Conservation (phyloP, 30 jellyfish, hydroid and myxozoan genomes). For the Catostylus mosaicus region DNA sequence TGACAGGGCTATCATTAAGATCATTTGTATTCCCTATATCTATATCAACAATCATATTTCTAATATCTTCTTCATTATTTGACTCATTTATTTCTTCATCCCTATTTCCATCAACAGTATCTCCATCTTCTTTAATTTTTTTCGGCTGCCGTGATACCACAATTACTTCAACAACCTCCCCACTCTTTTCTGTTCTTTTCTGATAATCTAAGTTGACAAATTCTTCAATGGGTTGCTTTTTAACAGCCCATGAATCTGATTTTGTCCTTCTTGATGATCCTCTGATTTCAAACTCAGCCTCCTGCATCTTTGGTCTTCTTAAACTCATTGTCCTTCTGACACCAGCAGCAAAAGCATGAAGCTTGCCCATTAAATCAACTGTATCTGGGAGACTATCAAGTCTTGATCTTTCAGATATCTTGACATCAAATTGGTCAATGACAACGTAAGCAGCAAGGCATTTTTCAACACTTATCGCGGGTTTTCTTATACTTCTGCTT, state of each 20-base stretch:
- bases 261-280: slow-evolving; percentile 32
- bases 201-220: slow-evolving; percentile 40
- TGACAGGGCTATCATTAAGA: slow-evolving; percentile 20
- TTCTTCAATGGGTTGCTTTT: slow-evolving; percentile 19
- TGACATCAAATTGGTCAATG: slow-evolving; percentile 67
- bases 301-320: not conserved
- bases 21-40: slow-evolving; percentile 55
- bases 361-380: not conserved
- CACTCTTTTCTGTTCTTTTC: slow-evolving; percentile 28
- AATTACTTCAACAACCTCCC: slow-evolving; percentile 51
- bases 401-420: slow-evolving; percentile 21
- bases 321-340: slow-evolving; percentile 39
- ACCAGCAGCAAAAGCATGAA: slow-evolving; percentile 50
- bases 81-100: slow-evolving; percentile 8
- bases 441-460: slow-evolving; percentile 35
- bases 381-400: not conserved
- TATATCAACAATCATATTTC: not conserved
- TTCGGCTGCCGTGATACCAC: slow-evolving; percentile 33
- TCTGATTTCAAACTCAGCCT: not conserved
- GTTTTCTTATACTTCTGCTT: not conserved
- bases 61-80: not conserved
- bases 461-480: slow-evolving; percentile 6
- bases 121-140: not conserved
- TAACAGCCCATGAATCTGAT: slow-evolving; percentile 38
- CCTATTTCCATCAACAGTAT: not conserved